Conservation (phyloP, 1,140 invertebrate genomes). For the Trichonephila inaurata region DNA sequence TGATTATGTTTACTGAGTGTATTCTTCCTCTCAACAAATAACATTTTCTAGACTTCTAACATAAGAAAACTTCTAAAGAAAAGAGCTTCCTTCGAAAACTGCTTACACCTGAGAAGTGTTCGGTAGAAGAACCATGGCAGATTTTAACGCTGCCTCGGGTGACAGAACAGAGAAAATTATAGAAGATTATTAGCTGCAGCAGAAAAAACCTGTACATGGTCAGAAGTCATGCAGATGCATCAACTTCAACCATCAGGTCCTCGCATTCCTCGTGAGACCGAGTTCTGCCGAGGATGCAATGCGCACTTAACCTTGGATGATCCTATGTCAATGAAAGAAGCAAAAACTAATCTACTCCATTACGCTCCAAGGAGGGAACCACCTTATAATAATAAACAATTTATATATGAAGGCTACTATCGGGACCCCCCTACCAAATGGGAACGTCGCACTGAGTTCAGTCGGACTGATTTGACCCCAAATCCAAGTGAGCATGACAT, state of each 20-base stretch:
- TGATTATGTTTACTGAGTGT: not conserved
- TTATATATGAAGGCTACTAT: not conserved
- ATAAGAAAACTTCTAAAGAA: no score
- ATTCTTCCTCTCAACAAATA: not conserved
- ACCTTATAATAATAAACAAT: not conserved
- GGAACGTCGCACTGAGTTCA: not conserved
- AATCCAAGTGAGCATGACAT: conserved; percentile 41
- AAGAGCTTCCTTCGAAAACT: not conserved
- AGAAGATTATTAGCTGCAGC: not conserved
- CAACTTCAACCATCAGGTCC: not conserved
- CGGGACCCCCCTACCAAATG: not conserved
- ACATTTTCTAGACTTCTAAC: not conserved
- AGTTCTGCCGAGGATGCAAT: not conserved
- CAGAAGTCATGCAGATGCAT: not conserved
- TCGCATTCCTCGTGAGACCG: not conserved
- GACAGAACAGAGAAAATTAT: not conserved
- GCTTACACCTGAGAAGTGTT: not conserved
- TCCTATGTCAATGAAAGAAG: conserved; percentile 40
- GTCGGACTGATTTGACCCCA: not conserved
- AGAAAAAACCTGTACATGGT: conserved; percentile 22
- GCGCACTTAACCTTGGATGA: conserved; percentile 18
- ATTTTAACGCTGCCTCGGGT: not conserved
- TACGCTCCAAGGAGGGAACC: not conserved
- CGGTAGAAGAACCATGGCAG: not conserved
- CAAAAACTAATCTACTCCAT: no score